Evolutionary conservation across 1,140 invertebrate species (phyloP), one percentile per base, ranked within the genome.

Genomic region (Bathynomus jamesi): DNA sequence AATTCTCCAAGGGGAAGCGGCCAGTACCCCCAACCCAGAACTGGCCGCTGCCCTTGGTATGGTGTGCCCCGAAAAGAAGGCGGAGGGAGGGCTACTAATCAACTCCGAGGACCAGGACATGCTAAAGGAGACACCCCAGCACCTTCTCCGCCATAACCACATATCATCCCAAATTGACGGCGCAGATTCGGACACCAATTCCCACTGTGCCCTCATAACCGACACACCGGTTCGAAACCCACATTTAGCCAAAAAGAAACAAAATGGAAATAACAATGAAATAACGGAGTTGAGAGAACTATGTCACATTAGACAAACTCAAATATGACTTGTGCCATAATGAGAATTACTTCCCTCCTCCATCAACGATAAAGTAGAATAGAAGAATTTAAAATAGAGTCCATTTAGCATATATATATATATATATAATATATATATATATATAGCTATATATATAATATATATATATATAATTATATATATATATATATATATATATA

Each of bases 231-330:
- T 70, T 7, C 74, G 74, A 5, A 69, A 83, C 83, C 66, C 85
- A 85, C 79, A 68, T 28, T 74, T 67, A 32, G 75, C 78, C 46
- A 80, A 78, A 31, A 76, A 85, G 84, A 76, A 83, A 81, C 69
- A 81, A 60, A 90, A 89, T 79, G 88, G 89, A 11, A 90, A 90
- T 82, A 90, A 90, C 80, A 90, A 90, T 78, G 78, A 78, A 53
- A 65, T 78, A 17, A 62, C 74, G 10, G 70, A 88, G 79, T 86
- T 88, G 17, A 78, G 73, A n/a, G 78, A 81, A 53, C 76, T 80
- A 13, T 75, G 71, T 25, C 67, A 75, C 60, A 70, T 77, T 31
- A 74, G 79, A 10, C 80, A 79, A 71, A 79, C 79, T 31, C 76
- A 79, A 63, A 80, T 80, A 77, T 81, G 75, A 79, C 32, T 53